Evolutionary conservation across 1,140 invertebrate species (phyloP), one percentile per base, ranked within the genome.

Genomic region (Maconellicoccus hirsutus): DNA sequence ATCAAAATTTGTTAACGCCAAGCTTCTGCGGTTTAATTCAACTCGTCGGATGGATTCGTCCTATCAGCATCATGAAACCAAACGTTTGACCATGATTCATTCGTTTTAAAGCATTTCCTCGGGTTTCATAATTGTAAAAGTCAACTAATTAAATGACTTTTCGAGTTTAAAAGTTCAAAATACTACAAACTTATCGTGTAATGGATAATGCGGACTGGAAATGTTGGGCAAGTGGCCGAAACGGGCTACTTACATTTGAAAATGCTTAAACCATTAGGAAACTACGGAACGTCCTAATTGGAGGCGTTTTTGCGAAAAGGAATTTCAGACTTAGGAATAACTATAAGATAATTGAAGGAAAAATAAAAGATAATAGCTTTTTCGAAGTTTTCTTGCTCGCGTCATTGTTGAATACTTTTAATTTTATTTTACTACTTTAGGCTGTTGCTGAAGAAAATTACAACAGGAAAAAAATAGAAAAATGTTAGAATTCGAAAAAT

Each of bases 331-430:
- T 52, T 52, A 8, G 16, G n/a, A 52, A 52, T 52, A 52, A 52
- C 42, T 52, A 52, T 52, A 52, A 52, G 42, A 52, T 52, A 52
- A 52, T 52, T 52, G 42, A 52, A 52, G 42, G 42, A 52, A 52
- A 52, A 52, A 52, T 52, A 52, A 52, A 52, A 52, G 42, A 52
- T 52, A 52, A 52, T 52, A 19, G 42, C 42, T 52, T 52, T 52
- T 52, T 16, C 12, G 16, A 52, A 52, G 42, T 52, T 52, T 52
- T 52, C 42, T 52, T 52, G 42, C 42, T 52, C 42, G 42, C 42
- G 42, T 52, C 42, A 52, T 19, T 52, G 42, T 52, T 52, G 42
- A 52, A 52, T 52, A 52, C 42, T 52, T 52, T 52, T 52, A 52
- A 52, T 14, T 52, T 52, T 52, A 19, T 52, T 52, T 52, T 8